phyloP scores from a whole-genome alignment of 2,797 vertebrate genomes.

The Cuniculus paca region DNA sequence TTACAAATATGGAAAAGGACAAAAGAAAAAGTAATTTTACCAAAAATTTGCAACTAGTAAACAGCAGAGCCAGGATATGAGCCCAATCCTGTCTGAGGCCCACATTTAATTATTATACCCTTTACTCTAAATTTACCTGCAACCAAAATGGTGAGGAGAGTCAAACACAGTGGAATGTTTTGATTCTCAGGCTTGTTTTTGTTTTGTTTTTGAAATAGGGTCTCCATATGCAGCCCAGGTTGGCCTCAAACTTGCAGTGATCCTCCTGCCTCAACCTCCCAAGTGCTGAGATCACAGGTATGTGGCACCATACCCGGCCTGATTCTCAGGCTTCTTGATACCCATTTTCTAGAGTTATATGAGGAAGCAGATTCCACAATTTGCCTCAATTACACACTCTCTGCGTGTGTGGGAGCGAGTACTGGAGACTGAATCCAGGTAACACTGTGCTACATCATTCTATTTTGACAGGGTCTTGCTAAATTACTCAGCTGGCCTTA shows the following conservation, averaged over 20 bases:
- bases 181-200: not conserved
- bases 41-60: constrained; percentile 47
- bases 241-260: not conserved
- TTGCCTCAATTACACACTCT: constrained; percentile 41
- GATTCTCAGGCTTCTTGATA: not conserved
- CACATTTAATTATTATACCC: not conserved
- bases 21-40: constrained; percentile 42
- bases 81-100: not conserved
- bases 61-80: constrained; percentile 1
- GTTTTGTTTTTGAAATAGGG: no score
- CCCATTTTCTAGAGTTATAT: constrained; percentile 26
- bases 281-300: not conserved
- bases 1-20: constrained; percentile 48
- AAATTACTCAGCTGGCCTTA: not conserved
- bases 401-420: not conserved
- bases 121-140: constrained; percentile 15
- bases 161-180: not conserved
- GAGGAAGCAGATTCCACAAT: constrained; percentile 24
- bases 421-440: not conserved
- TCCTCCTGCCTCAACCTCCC: not conserved
- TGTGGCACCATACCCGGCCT: not conserved
- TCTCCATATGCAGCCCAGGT: not conserved
- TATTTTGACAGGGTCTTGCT: not conserved
- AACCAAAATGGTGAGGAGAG: not conserved
- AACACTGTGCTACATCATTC: not conserved